Evolutionary conservation across 2,113 vertebrate genomes (phyloP).

Genomic region (Anhinga rufa): DNA sequence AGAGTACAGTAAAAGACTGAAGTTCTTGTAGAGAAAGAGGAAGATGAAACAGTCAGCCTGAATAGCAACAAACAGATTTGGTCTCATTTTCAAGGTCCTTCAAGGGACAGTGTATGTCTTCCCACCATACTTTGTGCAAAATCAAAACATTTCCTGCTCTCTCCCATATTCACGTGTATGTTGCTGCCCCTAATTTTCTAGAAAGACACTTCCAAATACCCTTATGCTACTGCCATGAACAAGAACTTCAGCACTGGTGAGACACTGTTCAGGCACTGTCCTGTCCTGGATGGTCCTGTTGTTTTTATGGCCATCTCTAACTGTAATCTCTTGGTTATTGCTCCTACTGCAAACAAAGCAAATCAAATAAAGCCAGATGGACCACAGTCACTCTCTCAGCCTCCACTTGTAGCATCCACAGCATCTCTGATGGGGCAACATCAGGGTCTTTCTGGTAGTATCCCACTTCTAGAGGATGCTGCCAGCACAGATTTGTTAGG

Average conservation of each 20-base stretch:
- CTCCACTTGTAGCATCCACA: neutral
- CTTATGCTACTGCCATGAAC: neutral
- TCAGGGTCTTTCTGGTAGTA: neutral
- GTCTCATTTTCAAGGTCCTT: neutral
- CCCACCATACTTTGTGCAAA: neutral
- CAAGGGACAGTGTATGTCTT: neutral
- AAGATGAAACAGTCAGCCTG: neutral
- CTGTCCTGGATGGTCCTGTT: neutral
- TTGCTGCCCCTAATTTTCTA: neutral
- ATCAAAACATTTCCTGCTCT: neutral
- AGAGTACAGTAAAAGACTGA: neutral
- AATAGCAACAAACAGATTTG: neutral
- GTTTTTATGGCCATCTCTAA: neutral
- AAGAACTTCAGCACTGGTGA: neutral
- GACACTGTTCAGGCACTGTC: neutral
- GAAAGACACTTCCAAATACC: neutral
- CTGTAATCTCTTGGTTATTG: neutral
- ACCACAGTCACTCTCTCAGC: neutral
- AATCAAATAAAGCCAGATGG: neutral
- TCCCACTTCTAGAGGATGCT: neutral
- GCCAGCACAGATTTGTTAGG: neutral
- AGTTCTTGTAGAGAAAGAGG: neutral
- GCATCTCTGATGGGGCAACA: neutral
- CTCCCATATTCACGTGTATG: neutral
- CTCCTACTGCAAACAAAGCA: neutral